Evolutionary conservation across 2,888 invertebrate genomes (phyloP).

Genomic region (Leptura quadrifasciata): DNA sequence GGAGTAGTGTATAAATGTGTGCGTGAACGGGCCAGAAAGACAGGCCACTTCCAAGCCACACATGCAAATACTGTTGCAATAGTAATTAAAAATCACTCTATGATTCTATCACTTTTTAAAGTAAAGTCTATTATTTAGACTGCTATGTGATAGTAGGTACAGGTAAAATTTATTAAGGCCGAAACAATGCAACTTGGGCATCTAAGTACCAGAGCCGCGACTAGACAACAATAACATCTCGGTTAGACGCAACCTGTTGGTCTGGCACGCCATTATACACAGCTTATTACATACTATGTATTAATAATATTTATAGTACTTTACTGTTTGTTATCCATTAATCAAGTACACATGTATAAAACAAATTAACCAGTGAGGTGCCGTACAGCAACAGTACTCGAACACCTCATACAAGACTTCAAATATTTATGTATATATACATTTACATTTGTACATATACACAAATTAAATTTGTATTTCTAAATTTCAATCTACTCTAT

Average conservation of each 20-base stretch:
- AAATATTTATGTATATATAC: conserved; percentile 29
- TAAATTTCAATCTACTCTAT: conserved; percentile 63
- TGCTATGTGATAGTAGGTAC: conserved; percentile 16
- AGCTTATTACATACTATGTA: conserved; percentile 71
- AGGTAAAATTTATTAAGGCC: conserved; percentile 40
- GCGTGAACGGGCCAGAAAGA: conserved; percentile 69
- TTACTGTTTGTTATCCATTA: conserved; percentile 60
- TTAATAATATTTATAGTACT: conserved; percentile 64
- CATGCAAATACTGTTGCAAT: conserved; percentile 47
- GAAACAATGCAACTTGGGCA: conserved; percentile 35
- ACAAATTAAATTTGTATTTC: conserved; percentile 40
- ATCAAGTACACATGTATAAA: conserved; percentile 71
- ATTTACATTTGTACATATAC: conserved; percentile 34
- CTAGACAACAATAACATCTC: conserved; percentile 36
- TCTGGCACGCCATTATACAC: conserved; percentile 70
- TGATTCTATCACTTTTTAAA: conserved; percentile 37
- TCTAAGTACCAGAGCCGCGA: conserved; percentile 51
- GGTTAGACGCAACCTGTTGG: conserved; percentile 57
- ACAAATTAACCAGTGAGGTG: conserved; percentile 62
- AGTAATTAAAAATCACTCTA: conserved; percentile 40
- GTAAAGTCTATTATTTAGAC: conserved; percentile 21
- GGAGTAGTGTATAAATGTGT: conserved; percentile 73
- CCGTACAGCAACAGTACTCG: conserved; percentile 51
- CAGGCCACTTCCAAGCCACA: conserved; percentile 56
- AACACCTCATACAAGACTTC: conserved; percentile 56